A percentile compares a stretch with the other conserved stretches of the same genome.
These are phyloP conservation scores for Eonycteris spelaea DNA, from an alignment of 2,113 vertebrate species.

Conservation along the genomic window DNA sequence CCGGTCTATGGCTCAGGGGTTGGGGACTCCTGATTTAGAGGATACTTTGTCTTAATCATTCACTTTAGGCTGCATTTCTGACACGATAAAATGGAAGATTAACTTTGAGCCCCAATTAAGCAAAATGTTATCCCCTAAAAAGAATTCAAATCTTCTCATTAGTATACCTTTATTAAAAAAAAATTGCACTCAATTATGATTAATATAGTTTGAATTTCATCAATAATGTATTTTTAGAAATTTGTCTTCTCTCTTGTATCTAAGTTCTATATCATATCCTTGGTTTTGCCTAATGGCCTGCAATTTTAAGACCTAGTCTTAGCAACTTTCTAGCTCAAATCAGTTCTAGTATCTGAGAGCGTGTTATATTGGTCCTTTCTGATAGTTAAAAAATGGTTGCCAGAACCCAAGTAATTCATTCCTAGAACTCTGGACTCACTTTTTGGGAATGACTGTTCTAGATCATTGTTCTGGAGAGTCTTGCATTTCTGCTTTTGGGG, in stretches of 20 bases:
- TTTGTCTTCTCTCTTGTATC: not conserved
- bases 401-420: not conserved
- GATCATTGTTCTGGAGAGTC: not conserved
- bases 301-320: not conserved
- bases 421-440: not conserved
- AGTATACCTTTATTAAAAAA: not conserved
- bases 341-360: not conserved
- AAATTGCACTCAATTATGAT: not conserved
- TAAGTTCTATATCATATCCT: not conserved
- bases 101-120: not conserved
- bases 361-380: not conserved
- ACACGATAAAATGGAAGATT: not conserved
- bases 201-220: conserved; percentile 1
- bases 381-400: not conserved
- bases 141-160: not conserved
- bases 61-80: not conserved
- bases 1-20: too few relatives aligned
- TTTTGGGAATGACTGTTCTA: not conserved
- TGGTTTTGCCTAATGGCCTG: not conserved
- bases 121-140: not conserved
- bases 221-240: not conserved
- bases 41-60: not conserved
- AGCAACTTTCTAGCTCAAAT: not conserved
- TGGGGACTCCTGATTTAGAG: too few relatives aligned
- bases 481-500: not conserved